These are phyloP conservation scores for Blera fallax DNA, from an alignment of 2,888 invertebrate species.

Conservation along the genomic window DNA sequence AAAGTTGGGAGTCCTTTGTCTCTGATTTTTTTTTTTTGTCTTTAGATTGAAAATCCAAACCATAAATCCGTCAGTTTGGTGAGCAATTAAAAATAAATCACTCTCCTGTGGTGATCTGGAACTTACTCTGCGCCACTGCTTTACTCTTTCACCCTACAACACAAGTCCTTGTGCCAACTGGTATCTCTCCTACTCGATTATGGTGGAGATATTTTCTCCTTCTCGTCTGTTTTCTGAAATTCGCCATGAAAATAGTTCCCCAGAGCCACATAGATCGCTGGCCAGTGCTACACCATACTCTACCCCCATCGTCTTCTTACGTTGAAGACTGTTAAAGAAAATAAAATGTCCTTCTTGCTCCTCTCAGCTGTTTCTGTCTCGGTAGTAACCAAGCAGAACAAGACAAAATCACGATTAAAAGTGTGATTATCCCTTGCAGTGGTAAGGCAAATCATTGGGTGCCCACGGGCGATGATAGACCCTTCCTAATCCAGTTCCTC, in stretches of 20 bases:
- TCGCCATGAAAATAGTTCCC: conserved; percentile 58
- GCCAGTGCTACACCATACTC: conserved; percentile 2
- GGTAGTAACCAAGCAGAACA: neutral
- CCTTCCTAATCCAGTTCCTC: conserved; percentile 29
- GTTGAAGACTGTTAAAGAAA: conserved; percentile 11
- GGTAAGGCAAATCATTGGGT: conserved; percentile 44
- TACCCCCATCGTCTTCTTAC: neutral
- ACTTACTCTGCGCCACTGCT: conserved; percentile 52
- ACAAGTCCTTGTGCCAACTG: conserved; percentile 16
- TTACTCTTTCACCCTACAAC: neutral
- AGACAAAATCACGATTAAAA: conserved; percentile 79
- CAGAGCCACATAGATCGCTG: conserved; percentile 48
- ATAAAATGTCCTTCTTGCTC: neutral
- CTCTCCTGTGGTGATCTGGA: conserved; percentile 73
- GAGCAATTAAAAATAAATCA: conserved; percentile 75
- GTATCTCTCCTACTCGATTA: conserved; percentile 62
- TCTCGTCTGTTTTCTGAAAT: conserved; percentile 22
- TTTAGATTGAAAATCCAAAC: conserved; percentile 55
- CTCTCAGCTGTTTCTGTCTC: neutral
- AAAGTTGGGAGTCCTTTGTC: conserved; percentile 47
- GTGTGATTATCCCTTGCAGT: conserved; percentile 80
- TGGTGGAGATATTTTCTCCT: conserved; percentile 45
- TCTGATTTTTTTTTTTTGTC: neutral
- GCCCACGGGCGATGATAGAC: conserved; percentile 52
- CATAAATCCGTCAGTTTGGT: conserved; percentile 74